These are phyloP conservation scores for Sciaenops ocellatus DNA, from an alignment of 2,797 vertebrate species.

Conservation along the genomic window DNA sequence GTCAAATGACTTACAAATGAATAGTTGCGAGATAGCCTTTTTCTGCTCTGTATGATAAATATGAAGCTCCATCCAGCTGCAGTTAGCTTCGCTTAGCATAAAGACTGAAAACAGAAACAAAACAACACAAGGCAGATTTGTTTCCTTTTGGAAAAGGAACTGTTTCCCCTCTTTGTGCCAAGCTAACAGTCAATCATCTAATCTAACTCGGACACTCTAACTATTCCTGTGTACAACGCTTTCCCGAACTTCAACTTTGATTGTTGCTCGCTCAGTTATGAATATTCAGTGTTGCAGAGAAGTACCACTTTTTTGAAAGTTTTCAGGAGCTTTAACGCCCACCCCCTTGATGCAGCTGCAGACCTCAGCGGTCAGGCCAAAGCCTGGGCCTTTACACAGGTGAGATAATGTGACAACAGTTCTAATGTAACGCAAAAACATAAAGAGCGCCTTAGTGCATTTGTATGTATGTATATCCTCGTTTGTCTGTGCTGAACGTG, in stretches of 20 bases:
- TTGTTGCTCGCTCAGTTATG: not conserved
- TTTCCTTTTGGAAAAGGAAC: not conserved
- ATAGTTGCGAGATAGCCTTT: not conserved
- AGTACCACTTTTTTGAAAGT: not conserved
- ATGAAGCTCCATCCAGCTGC: not conserved
- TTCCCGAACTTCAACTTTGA: not conserved
- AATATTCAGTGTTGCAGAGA: not conserved
- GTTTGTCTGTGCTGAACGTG: conserved; percentile 39
- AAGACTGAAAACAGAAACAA: not conserved
- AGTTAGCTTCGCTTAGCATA: not conserved
- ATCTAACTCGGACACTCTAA: not conserved
- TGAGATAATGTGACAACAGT: conserved; percentile 44
- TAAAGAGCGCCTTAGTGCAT: conserved; percentile 73
- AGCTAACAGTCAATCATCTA: not conserved
- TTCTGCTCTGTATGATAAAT: not conserved
- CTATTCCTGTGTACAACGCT: not conserved
- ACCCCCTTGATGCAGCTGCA: conserved; percentile 22
- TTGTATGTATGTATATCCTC: conserved; percentile 50
- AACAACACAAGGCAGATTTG: not conserved
- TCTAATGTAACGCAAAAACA: conserved; percentile 41
- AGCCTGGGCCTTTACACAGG: conserved; percentile 49
- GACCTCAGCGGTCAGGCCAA: conserved; percentile 29
- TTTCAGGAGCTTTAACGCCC: conserved; percentile 41
- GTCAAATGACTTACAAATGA: not conserved
- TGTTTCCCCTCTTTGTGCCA: not conserved